Conservation (phyloP, 2,888 invertebrate species). For the Agrotis clavis region DNA sequence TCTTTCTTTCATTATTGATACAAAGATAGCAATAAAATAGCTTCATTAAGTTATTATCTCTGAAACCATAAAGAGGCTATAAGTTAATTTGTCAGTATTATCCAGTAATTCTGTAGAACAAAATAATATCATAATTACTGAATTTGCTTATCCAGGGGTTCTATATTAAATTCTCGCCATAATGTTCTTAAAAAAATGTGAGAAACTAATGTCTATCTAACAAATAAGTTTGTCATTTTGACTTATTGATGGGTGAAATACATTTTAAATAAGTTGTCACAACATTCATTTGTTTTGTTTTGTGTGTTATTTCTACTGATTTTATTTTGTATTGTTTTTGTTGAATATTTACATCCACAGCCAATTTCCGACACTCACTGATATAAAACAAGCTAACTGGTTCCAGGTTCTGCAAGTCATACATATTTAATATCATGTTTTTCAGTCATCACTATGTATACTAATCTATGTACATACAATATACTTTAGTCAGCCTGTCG, state of each 20-base stretch:
- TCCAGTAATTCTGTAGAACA: slow-evolving; percentile 1
- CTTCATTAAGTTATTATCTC: slow-evolving; percentile 10
- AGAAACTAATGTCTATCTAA: background rate
- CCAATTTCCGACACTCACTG: background rate
- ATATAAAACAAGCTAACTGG: background rate
- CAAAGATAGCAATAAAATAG: background rate
- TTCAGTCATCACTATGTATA: background rate
- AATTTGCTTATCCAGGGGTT: background rate
- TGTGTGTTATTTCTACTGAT: background rate
- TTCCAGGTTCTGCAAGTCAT: background rate
- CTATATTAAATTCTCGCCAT: background rate
- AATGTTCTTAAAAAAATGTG: background rate
- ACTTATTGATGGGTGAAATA: too few relatives aligned
- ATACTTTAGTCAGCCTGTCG: background rate
- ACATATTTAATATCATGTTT: background rate
- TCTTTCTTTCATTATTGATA: background rate
- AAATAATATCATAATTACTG: background rate
- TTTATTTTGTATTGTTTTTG: background rate
- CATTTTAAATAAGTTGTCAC: background rate
- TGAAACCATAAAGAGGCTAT: slow-evolving; percentile 5
- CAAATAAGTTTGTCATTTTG: too few relatives aligned
- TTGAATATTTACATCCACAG: background rate
- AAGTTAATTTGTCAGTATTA: slow-evolving; percentile 5
- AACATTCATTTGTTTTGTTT: background rate
- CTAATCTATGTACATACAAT: background rate